These are phyloP conservation scores for Leptopterna dolabrata DNA, from an alignment of 2,888 invertebrate genomes.

Conservation along the genomic window DNA sequence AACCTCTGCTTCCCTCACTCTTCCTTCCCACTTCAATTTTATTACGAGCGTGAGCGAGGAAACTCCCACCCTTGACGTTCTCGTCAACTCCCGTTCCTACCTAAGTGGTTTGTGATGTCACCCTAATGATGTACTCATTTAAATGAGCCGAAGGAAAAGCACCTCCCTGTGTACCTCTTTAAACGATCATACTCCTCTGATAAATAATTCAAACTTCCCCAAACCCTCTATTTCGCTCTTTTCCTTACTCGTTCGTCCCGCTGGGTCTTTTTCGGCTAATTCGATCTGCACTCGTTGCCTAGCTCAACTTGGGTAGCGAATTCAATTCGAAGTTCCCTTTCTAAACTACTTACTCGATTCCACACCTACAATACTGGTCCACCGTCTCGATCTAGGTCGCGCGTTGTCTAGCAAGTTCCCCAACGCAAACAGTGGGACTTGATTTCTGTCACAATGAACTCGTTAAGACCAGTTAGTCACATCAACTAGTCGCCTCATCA, in stretches of 20 bases:
- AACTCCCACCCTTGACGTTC: not conserved
- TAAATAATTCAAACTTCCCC: conserved; percentile 43
- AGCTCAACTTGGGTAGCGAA: not conserved
- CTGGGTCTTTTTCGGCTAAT: conserved; percentile 8
- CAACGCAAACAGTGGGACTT: not conserved
- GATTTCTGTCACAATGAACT: not conserved
- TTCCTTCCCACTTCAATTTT: conserved; percentile 33
- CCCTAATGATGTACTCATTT: conserved; percentile 57
- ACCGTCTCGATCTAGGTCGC: not conserved
- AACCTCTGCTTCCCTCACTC: conserved; percentile 17
- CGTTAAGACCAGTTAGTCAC: not conserved
- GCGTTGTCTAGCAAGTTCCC: not conserved
- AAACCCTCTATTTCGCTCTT: not conserved
- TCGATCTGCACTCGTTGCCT: not conserved
- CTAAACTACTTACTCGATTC: not conserved
- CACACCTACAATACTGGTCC: not conserved
- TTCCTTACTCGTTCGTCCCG: not conserved
- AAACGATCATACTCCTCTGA: conserved; percentile 37
- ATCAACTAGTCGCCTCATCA: not conserved
- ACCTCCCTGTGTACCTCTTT: conserved; percentile 4
- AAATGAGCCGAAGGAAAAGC: conserved; percentile 39
- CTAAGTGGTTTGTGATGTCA: conserved; percentile 58
- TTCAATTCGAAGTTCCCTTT: not conserved
- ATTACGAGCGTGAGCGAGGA: conserved; percentile 11
- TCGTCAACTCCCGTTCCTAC: conserved; percentile 17